Evolutionary conservation across 2,113 vertebrate genomes (phyloP).

Genomic region (Calyptommatus sinebrachiatus): DNA sequence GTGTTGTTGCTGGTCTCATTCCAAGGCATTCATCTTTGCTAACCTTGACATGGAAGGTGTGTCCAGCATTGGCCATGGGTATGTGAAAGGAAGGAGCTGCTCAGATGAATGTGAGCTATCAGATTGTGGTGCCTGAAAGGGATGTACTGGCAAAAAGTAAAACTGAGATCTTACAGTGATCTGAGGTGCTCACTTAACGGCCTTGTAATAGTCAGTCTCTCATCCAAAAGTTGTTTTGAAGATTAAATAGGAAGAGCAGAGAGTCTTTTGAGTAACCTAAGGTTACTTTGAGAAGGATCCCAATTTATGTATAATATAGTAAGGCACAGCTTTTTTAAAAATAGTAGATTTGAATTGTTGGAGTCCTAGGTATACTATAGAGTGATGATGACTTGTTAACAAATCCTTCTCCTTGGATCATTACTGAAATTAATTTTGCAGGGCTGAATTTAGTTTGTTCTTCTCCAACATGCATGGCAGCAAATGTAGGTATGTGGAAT

Average conservation of each 20-base stretch:
- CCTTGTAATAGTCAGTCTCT: neutral
- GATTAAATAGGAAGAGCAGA: neutral
- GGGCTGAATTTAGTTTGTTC: too few relatives aligned
- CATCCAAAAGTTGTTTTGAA: neutral
- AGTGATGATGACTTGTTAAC: too few relatives aligned
- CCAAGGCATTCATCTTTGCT: slow-evolving; percentile 60
- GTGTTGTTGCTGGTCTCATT: slow-evolving; percentile 63
- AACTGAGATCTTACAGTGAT: neutral
- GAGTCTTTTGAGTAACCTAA: neutral
- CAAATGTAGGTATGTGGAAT: too few relatives aligned
- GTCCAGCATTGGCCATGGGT: slow-evolving; percentile 71
- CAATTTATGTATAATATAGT: neutral
- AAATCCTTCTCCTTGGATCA: too few relatives aligned
- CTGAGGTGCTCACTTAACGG: too few relatives aligned
- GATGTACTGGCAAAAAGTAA: too few relatives aligned
- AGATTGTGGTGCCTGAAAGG: neutral
- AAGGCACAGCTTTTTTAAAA: too few relatives aligned
- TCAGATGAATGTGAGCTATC: neutral
- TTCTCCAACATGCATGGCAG: too few relatives aligned
- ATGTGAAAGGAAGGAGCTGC: neutral
- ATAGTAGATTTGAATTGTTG: too few relatives aligned
- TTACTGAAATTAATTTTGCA: too few relatives aligned
- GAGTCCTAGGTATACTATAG: too few relatives aligned
- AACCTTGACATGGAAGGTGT: slow-evolving; percentile 69
- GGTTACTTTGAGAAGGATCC: neutral